A percentile compares a stretch with the other conserved stretches of the same genome.
Conservation (phyloP, 2,888 invertebrate genomes). For the Drepanosiphum platanoidis region DNA sequence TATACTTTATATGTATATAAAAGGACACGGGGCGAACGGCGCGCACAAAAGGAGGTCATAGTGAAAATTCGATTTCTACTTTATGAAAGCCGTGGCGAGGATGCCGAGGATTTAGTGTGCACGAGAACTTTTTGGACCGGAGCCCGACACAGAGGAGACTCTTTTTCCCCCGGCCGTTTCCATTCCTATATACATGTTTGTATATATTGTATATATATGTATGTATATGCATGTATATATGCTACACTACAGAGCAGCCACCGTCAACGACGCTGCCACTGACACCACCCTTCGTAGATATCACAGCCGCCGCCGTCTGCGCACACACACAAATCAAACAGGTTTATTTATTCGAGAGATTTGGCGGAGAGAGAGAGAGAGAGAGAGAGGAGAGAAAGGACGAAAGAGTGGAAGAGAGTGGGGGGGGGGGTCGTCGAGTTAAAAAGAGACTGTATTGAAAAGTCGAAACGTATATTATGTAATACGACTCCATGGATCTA, state of each 20-base stretch:
- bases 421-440: background rate
- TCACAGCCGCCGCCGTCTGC: background rate
- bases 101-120: slow-evolving; percentile 35
- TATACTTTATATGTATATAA: no score
- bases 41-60: slow-evolving; percentile 31
- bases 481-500: background rate
- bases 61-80: slow-evolving; percentile 53
- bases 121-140: slow-evolving; percentile 51
- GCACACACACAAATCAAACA: slow-evolving; percentile 48
- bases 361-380: background rate
- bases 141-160: slow-evolving; percentile 54
- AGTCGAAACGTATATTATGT: background rate
- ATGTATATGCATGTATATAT: background rate
- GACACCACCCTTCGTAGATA: background rate
- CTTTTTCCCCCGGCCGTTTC: background rate
- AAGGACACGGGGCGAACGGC: background rate
- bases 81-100: slow-evolving; percentile 27
- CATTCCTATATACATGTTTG: background rate
- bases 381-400: background rate
- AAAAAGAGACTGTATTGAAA: background rate
- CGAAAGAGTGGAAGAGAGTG: background rate
- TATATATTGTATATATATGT: no score
- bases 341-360: slow-evolving; percentile 39
- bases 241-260: background rate
- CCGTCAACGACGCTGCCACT: slow-evolving; percentile 1